Base-by-base conservation (phyloP, 2,888 invertebrate species). In the Xestobium rufovillosum region DNA sequence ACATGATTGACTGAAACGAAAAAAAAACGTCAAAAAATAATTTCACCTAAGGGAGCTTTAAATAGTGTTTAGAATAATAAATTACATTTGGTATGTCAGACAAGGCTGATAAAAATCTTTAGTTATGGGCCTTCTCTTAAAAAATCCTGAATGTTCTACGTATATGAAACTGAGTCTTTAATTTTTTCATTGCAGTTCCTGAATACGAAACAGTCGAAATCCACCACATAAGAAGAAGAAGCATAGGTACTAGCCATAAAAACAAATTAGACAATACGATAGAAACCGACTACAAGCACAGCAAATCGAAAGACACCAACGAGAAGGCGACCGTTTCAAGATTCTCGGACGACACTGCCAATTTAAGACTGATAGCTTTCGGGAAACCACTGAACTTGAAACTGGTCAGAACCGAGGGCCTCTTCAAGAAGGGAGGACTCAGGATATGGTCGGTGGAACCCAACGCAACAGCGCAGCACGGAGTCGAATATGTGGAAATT, bases 141-240 rank as follows among this genome's bases (percentile, higher is more conserved):
- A n/a, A n/a, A n/a, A n/a, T n/a, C n/a, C n/a, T n/a, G n/a, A n/a
- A n/a, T n/a, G n/a, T n/a, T n/a, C n/a, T n/a, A n/a, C n/a, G n/a
- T n/a, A n/a, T n/a, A 15, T 38, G 31, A 17, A 34, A 38, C 14
- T 17, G 4, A 1, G 19, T 16, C n/a, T 36, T 12, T 15, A 14
- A 31, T 28, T 41, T 48, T 45, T 47, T 41, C 28, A 39, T 60
- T 65, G 36, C 57, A 78, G 79, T 91, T 55, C 91, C 91, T 45
- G 73, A 81, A 51, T 91, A 91, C 67, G 85, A 90, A 69, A 71
- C 89, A 52, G 78, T 90, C 36, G 78, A 81, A 48, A 72, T 90
- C 46, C 71, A 76, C 38, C 84, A 83, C 63, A 76, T 76, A 46
- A 60, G 56, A 65, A 68, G 53, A 51, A 56, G 59, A 44, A 56